Base-by-base conservation (phyloP, 2,888 invertebrate genomes). In the Pristionchus maxplancki region DNA sequence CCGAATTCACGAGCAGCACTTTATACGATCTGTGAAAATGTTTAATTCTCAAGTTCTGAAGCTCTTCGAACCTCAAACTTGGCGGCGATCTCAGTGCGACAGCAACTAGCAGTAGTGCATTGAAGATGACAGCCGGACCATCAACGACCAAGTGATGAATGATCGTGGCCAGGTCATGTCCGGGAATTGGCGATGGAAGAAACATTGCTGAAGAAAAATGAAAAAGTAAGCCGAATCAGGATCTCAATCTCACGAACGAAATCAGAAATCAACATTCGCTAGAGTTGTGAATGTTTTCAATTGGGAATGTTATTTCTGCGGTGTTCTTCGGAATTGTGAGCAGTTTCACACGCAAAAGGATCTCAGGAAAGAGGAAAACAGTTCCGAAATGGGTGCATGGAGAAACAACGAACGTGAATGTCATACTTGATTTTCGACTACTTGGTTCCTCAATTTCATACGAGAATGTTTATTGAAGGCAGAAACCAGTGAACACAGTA, bases 111-210 rank as follows among this genome's bases (percentile, higher is more conserved):
- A 83, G 53, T 15, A 83, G 34, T 1, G 20, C 34, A 24, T 83
- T 83, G 31, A 50, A 50, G 34, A 83, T 53, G 0, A 83, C 34
- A 0, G 53, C 82, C 11, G 50, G n/a, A 24, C 31, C 31, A 20
- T 83, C 82, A 31, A 58, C 53, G 53, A 53, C 44, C 5, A 37
- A 53, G 44, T 83, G 82, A 20, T 83, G 82, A 53, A 83, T 83
- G 24, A 83, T 78, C 20, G 78, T 48, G 9, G 20, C 40, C 1
- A 78, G 48, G 20, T 78, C 78, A 6, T 78, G 78, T 4, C n/a
- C 28, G 0, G 78, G 78, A 0, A 78, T 40, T 20, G 78, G 78
- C 24, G 78, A 78, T 5, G 78, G 78, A 4, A 78, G 78, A 28
- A 48, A 44, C 44, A 58, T 58, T n/a, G 6, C n/a, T n/a, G n/a